phyloP scores from a whole-genome alignment of 2,113 vertebrate species.

The Macrotis lagotis region DNA sequence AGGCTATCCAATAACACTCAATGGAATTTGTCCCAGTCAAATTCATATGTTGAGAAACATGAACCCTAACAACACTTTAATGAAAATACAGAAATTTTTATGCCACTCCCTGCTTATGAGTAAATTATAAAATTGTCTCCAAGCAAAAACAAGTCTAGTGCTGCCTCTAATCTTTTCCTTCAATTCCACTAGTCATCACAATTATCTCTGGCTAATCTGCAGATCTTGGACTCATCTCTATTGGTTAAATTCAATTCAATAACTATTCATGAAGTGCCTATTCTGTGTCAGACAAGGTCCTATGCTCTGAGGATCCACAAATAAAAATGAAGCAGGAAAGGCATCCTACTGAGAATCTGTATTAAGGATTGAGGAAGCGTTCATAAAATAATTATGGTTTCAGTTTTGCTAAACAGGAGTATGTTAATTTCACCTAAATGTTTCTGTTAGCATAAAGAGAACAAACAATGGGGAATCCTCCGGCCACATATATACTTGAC shows the following conservation, averaged over 20 bases:
- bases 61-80: slow-evolving; percentile 66
- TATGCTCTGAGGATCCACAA: too few relatives aligned
- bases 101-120: slow-evolving; percentile 54
- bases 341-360: too few relatives aligned
- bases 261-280: too few relatives aligned
- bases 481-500: not conserved
- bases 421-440: not conserved
- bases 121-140: slow-evolving; percentile 25
- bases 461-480: not conserved
- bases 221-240: too few relatives aligned
- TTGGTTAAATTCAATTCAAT: too few relatives aligned
- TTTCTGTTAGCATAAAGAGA: not conserved
- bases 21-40: slow-evolving; percentile 58
- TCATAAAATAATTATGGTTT: not conserved
- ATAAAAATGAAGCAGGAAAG: too few relatives aligned
- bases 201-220: too few relatives aligned
- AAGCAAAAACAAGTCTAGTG: too few relatives aligned
- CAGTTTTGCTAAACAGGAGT: not conserved
- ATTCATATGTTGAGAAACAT: slow-evolving; percentile 65
- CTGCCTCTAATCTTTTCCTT: too few relatives aligned
- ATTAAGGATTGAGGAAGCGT: too few relatives aligned
- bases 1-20: slow-evolving; percentile 47
- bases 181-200: too few relatives aligned
- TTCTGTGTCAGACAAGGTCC: too few relatives aligned
- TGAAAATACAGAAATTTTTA: slow-evolving; percentile 35